Evolutionary conservation across 1,140 invertebrate species (phyloP), one percentile per base, ranked within the genome.

Genomic region (Heterodera schachtii): DNA sequence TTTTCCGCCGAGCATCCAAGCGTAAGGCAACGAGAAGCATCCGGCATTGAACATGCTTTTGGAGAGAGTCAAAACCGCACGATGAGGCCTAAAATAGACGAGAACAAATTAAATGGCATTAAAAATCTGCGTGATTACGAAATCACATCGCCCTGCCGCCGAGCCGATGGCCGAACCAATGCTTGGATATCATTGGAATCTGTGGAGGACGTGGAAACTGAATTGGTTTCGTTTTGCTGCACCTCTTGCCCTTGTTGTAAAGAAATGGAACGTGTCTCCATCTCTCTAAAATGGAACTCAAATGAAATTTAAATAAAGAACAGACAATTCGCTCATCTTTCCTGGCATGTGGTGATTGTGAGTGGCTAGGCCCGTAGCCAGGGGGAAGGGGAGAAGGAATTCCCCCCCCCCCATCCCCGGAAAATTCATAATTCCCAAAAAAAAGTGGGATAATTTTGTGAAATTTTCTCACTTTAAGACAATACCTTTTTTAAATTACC

Each of bases 1-100:
- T 75, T 90, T 82, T 16, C 88, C 88, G 78, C 89, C 88, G 3
- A 90, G 80, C 70, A 85, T 90, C 88, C 88, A 89, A 3, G 88
- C 88, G 75, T 86, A 89, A 31, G 88, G 88, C 44, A 89, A 82
- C 4, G 88, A 89, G 77, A 89, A 89, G 78, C 88, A 89, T 9
- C 88, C 88, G 4, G 88, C 89, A 79, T 90, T 90, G 85, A 89
- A 90, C 89, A 89, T 90, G 19, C 81, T 80, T 67, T 89, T 89
- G 0, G 88, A 86, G 9, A 89, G 81, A n/a, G 88, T 89, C 16
- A 89, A 75, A 31, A 89, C 85, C 0, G 88, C 88, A n/a, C 89
- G 80, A 49, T 88, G 82, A 6, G 88, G 82, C 7, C 87, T 89
- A 77, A 57, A 31, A 60, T 41, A 3, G 75, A 5, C 75, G 19